Percentiles rank a stretch among this genome's conserved stretches.
phyloP scores from a whole-genome alignment of 1,140 invertebrate species.

The Hylaeus anthracinus region DNA sequence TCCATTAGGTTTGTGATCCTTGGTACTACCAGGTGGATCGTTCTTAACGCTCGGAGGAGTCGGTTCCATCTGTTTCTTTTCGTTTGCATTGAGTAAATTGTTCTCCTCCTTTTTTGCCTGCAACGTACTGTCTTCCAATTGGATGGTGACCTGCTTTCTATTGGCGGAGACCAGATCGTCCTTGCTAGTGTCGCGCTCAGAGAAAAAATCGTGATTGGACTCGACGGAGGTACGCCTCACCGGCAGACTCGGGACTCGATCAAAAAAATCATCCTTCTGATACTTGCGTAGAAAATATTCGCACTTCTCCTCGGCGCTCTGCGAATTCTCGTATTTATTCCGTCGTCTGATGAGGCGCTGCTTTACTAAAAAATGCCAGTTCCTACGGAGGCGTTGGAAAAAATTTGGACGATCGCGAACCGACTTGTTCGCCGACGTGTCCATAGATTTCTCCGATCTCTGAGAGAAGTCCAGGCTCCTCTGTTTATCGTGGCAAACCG shows the following conservation, averaged over 20 bases:
- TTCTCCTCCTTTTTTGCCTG: constrained; percentile 3
- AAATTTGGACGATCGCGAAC: constrained; percentile 55
- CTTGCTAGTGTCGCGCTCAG: not conserved
- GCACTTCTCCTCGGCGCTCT: constrained; percentile 67
- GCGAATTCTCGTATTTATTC: constrained; percentile 47
- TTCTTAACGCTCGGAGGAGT: not conserved
- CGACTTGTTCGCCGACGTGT: constrained; percentile 51
- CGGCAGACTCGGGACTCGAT: constrained; percentile 14
- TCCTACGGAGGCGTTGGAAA: constrained; percentile 69
- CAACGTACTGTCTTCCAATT: constrained; percentile 29
- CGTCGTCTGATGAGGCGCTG: constrained; percentile 53
- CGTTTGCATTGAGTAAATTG: not conserved
- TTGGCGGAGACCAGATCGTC: not conserved
- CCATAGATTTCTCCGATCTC: constrained; percentile 59
- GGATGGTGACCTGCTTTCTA: not conserved
- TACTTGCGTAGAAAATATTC: constrained; percentile 69
- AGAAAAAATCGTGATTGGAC: constrained; percentile 19
- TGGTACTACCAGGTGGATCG: not conserved
- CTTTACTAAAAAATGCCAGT: constrained; percentile 70
- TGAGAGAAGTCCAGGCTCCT: constrained; percentile 63
- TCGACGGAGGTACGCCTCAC: constrained; percentile 13
- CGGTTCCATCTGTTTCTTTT: not conserved
- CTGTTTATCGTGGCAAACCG: constrained; percentile 63
- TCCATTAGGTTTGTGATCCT: not conserved
- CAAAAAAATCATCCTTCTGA: constrained; percentile 66